Percentiles rank a stretch among this genome's conserved stretches.
Conservation (phyloP, 2,113 vertebrate species). For the Thamnaconus septentrionalis region DNA sequence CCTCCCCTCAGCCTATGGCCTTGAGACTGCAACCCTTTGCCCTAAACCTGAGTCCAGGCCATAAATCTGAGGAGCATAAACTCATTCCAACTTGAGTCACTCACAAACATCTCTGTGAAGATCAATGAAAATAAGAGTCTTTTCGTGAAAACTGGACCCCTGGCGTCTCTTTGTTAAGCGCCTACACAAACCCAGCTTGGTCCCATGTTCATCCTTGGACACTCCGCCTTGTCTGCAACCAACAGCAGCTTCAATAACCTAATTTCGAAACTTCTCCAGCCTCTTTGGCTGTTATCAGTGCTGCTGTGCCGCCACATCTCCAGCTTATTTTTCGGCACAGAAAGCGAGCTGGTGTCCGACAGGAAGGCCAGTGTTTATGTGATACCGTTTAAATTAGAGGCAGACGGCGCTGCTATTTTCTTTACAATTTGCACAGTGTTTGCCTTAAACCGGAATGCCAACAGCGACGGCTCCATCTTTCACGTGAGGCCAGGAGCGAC, state of each 20-base stretch:
- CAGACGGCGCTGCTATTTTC: slow-evolving; percentile 72
- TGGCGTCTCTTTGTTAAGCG: no score
- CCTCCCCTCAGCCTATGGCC: slow-evolving; percentile 43
- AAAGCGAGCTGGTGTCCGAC: slow-evolving; percentile 53
- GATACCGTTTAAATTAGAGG: slow-evolving; percentile 78
- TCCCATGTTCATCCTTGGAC: no score
- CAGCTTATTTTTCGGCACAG: slow-evolving; percentile 24
- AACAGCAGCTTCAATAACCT: slow-evolving; percentile 1
- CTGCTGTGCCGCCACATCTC: slow-evolving; percentile 29
- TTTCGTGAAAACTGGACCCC: no score
- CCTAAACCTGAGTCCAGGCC: slow-evolving; percentile 10
- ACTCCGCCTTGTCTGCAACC: no score
- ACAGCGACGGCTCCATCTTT: slow-evolving; percentile 51
- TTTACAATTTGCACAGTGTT: slow-evolving; percentile 71
- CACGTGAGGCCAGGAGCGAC: slow-evolving; percentile 39
- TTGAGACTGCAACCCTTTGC: slow-evolving; percentile 37
- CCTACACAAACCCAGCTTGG: no score
- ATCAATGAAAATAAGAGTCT: neutral
- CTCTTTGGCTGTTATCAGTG: slow-evolving; percentile 26
- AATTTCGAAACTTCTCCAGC: slow-evolving; percentile 43
- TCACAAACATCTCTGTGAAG: slow-evolving; percentile 1
- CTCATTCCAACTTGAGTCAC: slow-evolving; percentile 4
- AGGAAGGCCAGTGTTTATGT: slow-evolving; percentile 76
- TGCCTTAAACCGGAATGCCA: slow-evolving; percentile 60
- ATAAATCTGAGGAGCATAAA: slow-evolving; percentile 45